These are phyloP conservation scores for Acrocyrtus sp. DNA, from an alignment of 2,888 invertebrate species.

Conservation along the genomic window DNA sequence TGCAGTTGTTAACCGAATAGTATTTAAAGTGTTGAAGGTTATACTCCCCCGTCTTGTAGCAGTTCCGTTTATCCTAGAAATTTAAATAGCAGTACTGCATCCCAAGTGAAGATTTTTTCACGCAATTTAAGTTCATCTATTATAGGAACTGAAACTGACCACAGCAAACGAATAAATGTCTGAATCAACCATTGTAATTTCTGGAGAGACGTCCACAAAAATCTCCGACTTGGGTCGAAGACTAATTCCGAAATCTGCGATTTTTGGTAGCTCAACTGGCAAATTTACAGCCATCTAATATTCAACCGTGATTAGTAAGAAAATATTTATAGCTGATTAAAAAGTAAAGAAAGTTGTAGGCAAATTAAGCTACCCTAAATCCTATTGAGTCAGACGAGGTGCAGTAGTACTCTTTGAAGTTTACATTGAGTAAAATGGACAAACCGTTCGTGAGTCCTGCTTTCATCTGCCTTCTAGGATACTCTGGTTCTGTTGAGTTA, in stretches of 20 bases:
- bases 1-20: conserved; percentile 57
- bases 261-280: conserved; percentile 29
- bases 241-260: conserved; percentile 55
- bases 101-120: too few relatives aligned
- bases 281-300: conserved; percentile 34
- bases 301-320: background rate
- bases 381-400: conserved; percentile 56
- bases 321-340: too few relatives aligned
- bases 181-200: conserved; percentile 54
- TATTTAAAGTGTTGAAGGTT: conserved; percentile 48
- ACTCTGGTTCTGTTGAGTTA: background rate
- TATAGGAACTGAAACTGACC: conserved; percentile 45
- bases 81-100: background rate
- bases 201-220: conserved; percentile 52
- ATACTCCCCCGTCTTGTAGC: conserved; percentile 54
- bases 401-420: conserved; percentile 57
- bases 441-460: conserved; percentile 50
- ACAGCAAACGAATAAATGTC: conserved; percentile 43
- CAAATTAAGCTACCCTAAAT: conserved; percentile 38
- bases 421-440: conserved; percentile 50
- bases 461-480: conserved; percentile 45
- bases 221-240: conserved; percentile 54
- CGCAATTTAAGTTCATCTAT: too few relatives aligned
- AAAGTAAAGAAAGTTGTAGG: background rate
- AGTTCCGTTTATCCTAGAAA: conserved; percentile 52